Conservation (phyloP, 2,113 vertebrate species). For the Gymnocephalus cernua region DNA sequence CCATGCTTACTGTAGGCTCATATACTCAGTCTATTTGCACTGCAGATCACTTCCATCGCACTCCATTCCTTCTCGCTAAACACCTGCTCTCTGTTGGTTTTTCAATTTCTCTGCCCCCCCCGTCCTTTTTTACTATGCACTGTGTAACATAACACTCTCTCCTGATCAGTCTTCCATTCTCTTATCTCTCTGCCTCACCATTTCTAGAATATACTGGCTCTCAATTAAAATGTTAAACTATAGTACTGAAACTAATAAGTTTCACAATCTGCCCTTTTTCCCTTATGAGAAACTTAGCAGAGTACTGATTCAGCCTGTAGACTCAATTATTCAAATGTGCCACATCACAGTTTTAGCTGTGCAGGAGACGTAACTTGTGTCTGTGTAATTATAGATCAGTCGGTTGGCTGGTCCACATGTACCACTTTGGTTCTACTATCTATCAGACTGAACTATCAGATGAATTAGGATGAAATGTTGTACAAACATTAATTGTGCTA, state of each 20-base stretch:
- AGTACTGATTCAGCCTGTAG: background rate
- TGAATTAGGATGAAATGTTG: background rate
- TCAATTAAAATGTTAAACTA: slow-evolving; percentile 34
- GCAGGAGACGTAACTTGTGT: background rate
- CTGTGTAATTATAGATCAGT: background rate
- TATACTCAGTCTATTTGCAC: slow-evolving; percentile 9
- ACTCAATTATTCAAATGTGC: slow-evolving; percentile 5
- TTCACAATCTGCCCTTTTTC: slow-evolving; percentile 22
- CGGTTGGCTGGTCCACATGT: background rate
- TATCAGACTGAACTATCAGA: background rate
- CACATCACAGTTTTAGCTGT: background rate
- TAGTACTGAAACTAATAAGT: slow-evolving; percentile 37
- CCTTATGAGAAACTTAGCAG: background rate
- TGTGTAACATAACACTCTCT: background rate
- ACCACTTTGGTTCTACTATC: background rate
- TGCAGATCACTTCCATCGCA: slow-evolving; percentile 2
- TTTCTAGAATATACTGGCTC: background rate
- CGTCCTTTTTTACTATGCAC: slow-evolving; percentile 8
- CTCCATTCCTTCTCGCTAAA: slow-evolving; percentile 15
- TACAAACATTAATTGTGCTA: background rate
- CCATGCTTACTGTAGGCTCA: background rate
- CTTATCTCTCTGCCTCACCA: background rate
- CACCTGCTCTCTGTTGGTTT: slow-evolving; percentile 41
- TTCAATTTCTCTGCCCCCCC: slow-evolving; percentile 24
- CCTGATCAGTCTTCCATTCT: background rate